Percentiles rank a stretch among this genome's conserved stretches.
These are phyloP conservation scores for Pyrrhia umbra DNA, from an alignment of 2,888 invertebrate species.

Conservation along the genomic window DNA sequence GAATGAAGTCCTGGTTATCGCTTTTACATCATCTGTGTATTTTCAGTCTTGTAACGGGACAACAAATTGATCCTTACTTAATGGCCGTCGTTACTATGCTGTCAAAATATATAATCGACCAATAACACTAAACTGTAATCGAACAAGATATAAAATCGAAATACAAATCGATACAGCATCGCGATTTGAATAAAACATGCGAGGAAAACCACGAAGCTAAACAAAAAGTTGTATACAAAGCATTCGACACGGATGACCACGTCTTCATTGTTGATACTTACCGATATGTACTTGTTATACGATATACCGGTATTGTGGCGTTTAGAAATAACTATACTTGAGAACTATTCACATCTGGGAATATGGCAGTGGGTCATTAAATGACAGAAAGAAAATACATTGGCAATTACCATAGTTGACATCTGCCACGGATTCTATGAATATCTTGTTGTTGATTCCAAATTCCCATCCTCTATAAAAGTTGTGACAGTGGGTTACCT, in stretches of 20 bases:
- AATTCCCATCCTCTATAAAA: background rate
- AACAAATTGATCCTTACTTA: no score
- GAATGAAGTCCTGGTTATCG: no score
- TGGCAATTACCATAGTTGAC: background rate
- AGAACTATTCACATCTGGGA: constrained; percentile 4
- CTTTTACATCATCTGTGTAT: no score
- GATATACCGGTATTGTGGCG: constrained; percentile 16
- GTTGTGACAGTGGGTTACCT: no score
- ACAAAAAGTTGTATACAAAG: constrained; percentile 46
- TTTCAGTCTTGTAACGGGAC: no score
- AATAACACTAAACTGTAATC: background rate
- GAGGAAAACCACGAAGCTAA: constrained; percentile 28
- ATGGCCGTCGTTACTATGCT: no score
- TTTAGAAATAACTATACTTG: background rate
- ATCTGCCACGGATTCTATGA: background rate
- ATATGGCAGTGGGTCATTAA: constrained; percentile 2
- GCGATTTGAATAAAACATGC: constrained; percentile 36
- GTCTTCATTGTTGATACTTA: constrained; percentile 19
- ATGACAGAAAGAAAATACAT: background rate
- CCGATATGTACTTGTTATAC: constrained; percentile 8
- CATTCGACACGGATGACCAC: constrained; percentile 53
- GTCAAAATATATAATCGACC: background rate
- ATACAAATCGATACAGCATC: constrained; percentile 12
- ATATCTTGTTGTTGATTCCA: background rate
- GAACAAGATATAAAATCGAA: constrained; percentile 3